A percentile compares a stretch with the other conserved stretches of the same genome.
Conservation (phyloP, 2,113 vertebrate species). For the Ailurus styani region DNA sequence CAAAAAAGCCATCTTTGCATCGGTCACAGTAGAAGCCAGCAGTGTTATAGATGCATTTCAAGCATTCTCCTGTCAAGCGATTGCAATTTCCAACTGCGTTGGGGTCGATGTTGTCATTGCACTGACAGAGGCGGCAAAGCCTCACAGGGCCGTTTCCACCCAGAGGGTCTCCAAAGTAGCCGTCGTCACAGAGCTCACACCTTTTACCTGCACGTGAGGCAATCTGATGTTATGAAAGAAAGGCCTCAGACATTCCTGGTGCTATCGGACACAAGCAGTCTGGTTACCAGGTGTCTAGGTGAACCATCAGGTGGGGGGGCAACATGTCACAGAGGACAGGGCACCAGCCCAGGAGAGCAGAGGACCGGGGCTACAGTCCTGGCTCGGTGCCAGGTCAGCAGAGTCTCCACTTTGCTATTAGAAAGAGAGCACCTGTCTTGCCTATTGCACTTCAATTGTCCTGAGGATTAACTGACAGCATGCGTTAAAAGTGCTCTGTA, state of each 20-base stretch:
- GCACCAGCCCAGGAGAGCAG: not conserved
- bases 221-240: not conserved
- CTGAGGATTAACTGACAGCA: not conserved
- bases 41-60: constrained; percentile 94
- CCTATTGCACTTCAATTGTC: not conserved
- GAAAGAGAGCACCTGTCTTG: not conserved
- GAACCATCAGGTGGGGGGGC: not conserved
- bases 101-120: constrained; percentile 94
- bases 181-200: constrained; percentile 96
- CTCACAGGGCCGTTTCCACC: constrained; percentile 82
- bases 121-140: constrained; percentile 90
- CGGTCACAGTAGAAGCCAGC: constrained; percentile 92
- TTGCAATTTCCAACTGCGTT: constrained; percentile 92
- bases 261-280: not conserved
- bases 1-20: constrained; percentile 92
- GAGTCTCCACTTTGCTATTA: not conserved
- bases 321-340: rapidly evolving
- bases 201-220: constrained; percentile 85
- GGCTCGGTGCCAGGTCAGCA: not conserved
- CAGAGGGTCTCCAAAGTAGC: constrained; percentile 94
- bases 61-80: constrained; percentile 88
- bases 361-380: not conserved
- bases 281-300: not conserved
- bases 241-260: not conserved
- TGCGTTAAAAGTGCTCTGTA: not conserved